These are phyloP conservation scores for Cryptus armator DNA, from an alignment of 2,888 invertebrate species.

Conservation along the genomic window DNA sequence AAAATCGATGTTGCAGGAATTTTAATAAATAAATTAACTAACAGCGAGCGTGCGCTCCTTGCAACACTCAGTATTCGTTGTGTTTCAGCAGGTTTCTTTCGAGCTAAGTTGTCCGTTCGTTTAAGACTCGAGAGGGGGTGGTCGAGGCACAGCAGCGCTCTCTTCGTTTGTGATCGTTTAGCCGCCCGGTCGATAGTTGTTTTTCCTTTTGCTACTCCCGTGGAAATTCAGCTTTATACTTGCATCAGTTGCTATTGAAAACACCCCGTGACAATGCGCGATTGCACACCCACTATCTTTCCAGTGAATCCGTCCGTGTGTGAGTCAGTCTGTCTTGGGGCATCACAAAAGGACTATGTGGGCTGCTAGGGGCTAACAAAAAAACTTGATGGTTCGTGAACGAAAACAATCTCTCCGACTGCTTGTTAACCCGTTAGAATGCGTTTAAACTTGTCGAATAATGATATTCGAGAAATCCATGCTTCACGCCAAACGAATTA, in stretches of 20 bases:
- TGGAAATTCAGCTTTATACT: neutral
- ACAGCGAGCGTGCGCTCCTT: conserved; percentile 20
- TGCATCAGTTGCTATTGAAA: neutral
- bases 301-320: neutral
- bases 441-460: conserved; percentile 14
- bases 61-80: conserved; percentile 28
- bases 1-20: conserved; percentile 16
- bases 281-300: neutral
- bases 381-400: conserved; percentile 65
- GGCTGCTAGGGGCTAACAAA: conserved; percentile 55
- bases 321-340: conserved; percentile 42
- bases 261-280: conserved; percentile 9
- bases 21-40: conserved; percentile 45
- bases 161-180: neutral
- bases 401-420: conserved; percentile 49
- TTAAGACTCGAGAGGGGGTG: neutral
- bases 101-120: conserved; percentile 12
- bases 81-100: conserved; percentile 58
- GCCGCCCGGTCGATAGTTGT: neutral
- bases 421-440: neutral
- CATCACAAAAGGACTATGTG: conserved; percentile 54
- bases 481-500: neutral
- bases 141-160: neutral
- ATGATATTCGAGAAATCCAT: neutral
- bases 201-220: neutral